These are phyloP conservation scores for Meleagris gallopavo DNA, from an alignment of 2,113 vertebrate species.

Conservation along the genomic window DNA sequence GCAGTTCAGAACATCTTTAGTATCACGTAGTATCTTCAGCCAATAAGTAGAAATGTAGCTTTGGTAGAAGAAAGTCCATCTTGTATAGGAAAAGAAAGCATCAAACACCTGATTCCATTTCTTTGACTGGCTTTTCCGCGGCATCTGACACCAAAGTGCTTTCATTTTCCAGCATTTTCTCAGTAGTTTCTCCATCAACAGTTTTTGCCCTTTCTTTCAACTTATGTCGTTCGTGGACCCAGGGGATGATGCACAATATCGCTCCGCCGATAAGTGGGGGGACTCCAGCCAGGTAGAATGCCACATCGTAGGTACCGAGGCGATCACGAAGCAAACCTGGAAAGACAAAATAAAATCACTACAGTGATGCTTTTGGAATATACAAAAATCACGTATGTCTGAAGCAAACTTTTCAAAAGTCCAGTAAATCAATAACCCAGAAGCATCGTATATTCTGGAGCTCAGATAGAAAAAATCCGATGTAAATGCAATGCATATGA, in stretches of 20 bases:
- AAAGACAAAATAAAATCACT: neutral
- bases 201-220: conserved; percentile 54
- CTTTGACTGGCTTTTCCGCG: conserved; percentile 66
- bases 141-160: conserved; percentile 53
- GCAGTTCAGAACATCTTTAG: conserved; percentile 47
- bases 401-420: neutral
- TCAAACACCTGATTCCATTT: conserved; percentile 85
- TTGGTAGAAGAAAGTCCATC: conserved; percentile 41
- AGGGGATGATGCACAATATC: conserved; percentile 91
- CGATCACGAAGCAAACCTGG: conserved; percentile 89
- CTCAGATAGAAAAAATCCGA: fast-evolving
- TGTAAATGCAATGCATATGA: fast-evolving
- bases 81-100: conserved; percentile 24
- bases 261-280: conserved; percentile 92
- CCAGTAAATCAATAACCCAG: neutral
- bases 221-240: conserved; percentile 85
- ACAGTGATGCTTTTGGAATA: neutral
- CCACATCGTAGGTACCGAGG: conserved; percentile 85
- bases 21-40: conserved; percentile 55
- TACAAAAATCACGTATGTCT: fast-evolving
- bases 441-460: neutral
- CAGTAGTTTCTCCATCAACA: conserved; percentile 66
- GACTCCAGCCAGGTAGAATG: conserved; percentile 95
- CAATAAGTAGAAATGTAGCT: conserved; percentile 62
- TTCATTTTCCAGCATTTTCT: conserved; percentile 84